Evolutionary conservation across 2,797 vertebrate genomes (phyloP).

Genomic region (Danio albolineatus): DNA sequence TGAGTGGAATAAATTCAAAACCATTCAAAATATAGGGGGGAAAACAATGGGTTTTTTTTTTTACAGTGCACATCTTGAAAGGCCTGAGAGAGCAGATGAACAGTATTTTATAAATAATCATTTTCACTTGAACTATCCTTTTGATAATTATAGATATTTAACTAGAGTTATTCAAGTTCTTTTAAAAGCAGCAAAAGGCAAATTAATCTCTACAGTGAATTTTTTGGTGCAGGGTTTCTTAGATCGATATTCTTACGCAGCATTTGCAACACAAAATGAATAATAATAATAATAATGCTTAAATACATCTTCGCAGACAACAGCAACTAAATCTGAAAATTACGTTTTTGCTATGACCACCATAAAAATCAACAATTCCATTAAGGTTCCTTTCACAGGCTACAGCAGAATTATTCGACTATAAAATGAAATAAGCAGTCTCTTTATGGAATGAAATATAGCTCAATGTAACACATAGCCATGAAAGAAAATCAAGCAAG

Average conservation of each 20-base stretch:
- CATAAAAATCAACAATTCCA: background rate
- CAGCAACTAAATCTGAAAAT: constrained; percentile 7
- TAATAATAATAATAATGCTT: constrained; percentile 12
- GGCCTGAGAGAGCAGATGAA: background rate
- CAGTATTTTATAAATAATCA: too few species aligned
- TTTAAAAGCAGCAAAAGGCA: constrained; percentile 32
- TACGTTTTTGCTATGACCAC: background rate
- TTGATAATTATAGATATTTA: constrained; percentile 5
- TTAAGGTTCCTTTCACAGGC: background rate
- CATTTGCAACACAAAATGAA: background rate
- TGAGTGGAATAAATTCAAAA: too few species aligned
- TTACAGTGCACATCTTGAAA: background rate
- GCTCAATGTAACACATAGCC: background rate
- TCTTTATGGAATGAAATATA: constrained; percentile 25
- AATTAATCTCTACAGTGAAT: constrained; percentile 36
- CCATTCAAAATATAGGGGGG: too few species aligned
- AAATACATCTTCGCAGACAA: background rate
- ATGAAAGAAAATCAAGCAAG: background rate
- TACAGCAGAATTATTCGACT: constrained; percentile 10
- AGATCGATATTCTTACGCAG: background rate
- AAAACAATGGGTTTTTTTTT: too few species aligned
- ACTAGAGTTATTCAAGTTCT: constrained; percentile 14
- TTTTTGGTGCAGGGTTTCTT: constrained; percentile 17
- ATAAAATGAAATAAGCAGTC: constrained; percentile 25
- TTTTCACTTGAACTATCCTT: too few species aligned